Percentiles rank a stretch among this genome's conserved stretches.
These are phyloP conservation scores for Halichondria panicea DNA, from an alignment of 37 sponge, comb jelly and placozoan genomes.

Conservation along the genomic window DNA sequence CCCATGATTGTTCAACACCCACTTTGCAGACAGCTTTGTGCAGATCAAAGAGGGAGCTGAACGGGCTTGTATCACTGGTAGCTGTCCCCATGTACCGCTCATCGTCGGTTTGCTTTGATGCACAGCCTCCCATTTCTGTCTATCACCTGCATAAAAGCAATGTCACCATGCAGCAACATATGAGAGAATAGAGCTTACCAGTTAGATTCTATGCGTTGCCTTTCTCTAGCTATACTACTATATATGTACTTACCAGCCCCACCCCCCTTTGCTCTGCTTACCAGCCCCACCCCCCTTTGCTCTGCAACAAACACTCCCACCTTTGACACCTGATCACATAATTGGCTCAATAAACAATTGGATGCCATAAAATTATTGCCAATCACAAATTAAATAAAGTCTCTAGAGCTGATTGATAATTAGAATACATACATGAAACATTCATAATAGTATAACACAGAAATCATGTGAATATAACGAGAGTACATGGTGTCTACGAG, in stretches of 20 bases:
- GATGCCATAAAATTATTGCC: too few species aligned
- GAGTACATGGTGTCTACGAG: too few species aligned
- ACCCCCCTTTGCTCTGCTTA: neutral
- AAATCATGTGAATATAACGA: too few species aligned
- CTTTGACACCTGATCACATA: too few species aligned
- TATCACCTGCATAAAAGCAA: neutral
- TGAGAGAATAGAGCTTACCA: neutral
- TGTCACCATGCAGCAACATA: neutral
- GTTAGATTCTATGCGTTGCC: too few species aligned
- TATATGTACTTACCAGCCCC: neutral
- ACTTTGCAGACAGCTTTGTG: constrained; percentile 9
- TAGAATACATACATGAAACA: too few species aligned
- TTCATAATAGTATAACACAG: too few species aligned
- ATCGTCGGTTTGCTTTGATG: neutral
- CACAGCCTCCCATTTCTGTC: constrained; percentile 2
- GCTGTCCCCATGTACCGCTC: neutral
- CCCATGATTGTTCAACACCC: neutral
- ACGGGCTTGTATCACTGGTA: neutral
- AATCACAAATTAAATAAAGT: too few species aligned
- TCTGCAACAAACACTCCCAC: too few species aligned
- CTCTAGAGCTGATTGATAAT: too few species aligned
- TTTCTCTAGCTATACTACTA: too few species aligned
- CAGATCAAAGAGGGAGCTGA: neutral
- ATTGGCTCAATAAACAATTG: too few species aligned
- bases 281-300: neutral